Conservation (phyloP, 1,140 invertebrate species). For the Choristoneura fumiferana region DNA sequence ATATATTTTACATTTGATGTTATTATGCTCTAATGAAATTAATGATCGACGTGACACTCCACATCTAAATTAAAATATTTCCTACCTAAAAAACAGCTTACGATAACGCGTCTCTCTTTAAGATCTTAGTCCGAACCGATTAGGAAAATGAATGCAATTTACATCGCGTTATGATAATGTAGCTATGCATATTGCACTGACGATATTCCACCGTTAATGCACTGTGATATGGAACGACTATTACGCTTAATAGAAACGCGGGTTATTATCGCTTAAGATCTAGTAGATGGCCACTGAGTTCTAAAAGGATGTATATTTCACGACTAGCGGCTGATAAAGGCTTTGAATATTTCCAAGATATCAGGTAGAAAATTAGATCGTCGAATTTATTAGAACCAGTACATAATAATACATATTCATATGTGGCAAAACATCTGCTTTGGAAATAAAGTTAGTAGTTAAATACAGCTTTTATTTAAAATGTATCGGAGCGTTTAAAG, state of each 20-base stretch:
- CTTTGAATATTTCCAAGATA: not conserved
- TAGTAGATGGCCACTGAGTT: not conserved
- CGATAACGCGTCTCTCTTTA: slow-evolving; percentile 22
- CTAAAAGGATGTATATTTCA: slow-evolving; percentile 12
- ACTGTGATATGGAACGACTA: slow-evolving; percentile 33
- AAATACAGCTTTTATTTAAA: too few relatives aligned
- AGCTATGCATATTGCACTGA: slow-evolving; percentile 56
- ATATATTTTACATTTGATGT: too few relatives aligned
- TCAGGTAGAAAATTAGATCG: not conserved
- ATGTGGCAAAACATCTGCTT: not conserved
- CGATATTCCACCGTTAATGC: slow-evolving; percentile 37
- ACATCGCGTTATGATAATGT: slow-evolving; percentile 51
- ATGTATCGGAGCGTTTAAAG: too few relatives aligned
- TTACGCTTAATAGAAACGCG: slow-evolving; percentile 39
- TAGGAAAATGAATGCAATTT: slow-evolving; percentile 56
- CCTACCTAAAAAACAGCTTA: too few relatives aligned
- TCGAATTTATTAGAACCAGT: slow-evolving; percentile 23
- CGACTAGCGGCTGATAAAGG: not conserved
- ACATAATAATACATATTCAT: not conserved
- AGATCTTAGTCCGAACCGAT: slow-evolving; percentile 37
- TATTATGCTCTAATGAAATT: too few relatives aligned
- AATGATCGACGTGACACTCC: too few relatives aligned
- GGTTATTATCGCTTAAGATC: slow-evolving; percentile 14
- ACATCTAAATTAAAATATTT: too few relatives aligned
- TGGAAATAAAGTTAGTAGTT: not conserved